Conservation (phyloP, 1,140 invertebrate genomes). For the Heliconius melpomene region DNA sequence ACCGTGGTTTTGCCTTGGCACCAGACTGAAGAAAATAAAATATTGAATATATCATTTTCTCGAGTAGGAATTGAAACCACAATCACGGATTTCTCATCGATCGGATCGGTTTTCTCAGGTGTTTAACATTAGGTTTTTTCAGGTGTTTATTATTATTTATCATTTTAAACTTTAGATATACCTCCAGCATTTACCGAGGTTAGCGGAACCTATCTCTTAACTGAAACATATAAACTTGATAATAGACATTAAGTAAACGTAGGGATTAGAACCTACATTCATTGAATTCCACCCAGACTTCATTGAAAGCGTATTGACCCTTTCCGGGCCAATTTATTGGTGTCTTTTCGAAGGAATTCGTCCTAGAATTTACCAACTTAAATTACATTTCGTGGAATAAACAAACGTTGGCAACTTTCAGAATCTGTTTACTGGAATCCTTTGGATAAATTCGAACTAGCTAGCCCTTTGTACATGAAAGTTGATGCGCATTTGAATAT, state of each 20-base stretch:
- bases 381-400: conserved; percentile 21
- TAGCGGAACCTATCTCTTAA: no score
- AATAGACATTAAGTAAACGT: not conserved
- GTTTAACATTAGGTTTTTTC: no score
- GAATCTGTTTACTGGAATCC: conserved; percentile 19
- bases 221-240: not conserved
- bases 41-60: no score
- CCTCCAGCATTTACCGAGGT: no score
- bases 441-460: not conserved
- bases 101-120: no score
- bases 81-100: no score
- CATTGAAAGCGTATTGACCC: conserved; percentile 9
- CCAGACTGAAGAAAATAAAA: no score
- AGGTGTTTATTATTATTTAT: no score
- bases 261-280: not conserved
- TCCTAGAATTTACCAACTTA: conserved; percentile 10
- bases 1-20: no score
- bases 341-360: conserved; percentile 6
- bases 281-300: not conserved
- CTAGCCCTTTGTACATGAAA: not conserved
- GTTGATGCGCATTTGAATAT: not conserved
- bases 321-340: conserved; percentile 1
- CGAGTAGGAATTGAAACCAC: no score
- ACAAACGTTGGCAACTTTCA: conserved; percentile 14
- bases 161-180: no score